Evolutionary conservation across 2,113 vertebrate species (phyloP).

Genomic region (Otocyon megalotis): DNA sequence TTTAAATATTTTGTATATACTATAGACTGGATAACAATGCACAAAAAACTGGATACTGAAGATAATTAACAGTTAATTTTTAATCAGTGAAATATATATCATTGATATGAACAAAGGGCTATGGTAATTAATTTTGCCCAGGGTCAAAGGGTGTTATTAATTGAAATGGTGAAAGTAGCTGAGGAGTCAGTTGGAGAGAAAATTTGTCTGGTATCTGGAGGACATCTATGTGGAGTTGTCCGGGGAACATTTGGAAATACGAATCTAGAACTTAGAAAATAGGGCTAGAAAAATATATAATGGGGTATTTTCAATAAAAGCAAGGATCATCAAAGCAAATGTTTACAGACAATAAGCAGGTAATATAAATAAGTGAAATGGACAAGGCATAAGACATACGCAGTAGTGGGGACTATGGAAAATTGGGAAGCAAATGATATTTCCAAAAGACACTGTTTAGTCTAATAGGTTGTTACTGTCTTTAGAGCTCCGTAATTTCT

Average conservation of each 20-base stretch:
- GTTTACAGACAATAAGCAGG: not conserved
- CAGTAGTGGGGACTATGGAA: not conserved
- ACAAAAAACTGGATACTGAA: not conserved
- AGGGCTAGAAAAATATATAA: not conserved
- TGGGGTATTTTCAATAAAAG: not conserved
- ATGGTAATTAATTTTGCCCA: constrained; percentile 3
- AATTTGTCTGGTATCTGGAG: not conserved
- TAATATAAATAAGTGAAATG: not conserved
- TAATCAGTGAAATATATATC: not conserved
- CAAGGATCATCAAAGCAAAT: not conserved
- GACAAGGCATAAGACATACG: not conserved
- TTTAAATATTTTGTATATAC: not conserved
- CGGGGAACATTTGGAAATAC: not conserved
- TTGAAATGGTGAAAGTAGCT: not conserved
- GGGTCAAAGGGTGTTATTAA: not conserved
- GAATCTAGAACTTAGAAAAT: not conserved
- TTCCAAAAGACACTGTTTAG: not conserved
- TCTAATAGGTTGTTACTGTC: not conserved
- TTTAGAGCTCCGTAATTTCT: not conserved
- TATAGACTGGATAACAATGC: not conserved
- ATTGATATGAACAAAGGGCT: not conserved
- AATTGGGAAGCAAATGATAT: not conserved
- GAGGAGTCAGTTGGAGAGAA: not conserved
- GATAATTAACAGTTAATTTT: not conserved
- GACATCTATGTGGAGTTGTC: not conserved